Percentiles rank a stretch among this genome's conserved stretches.
Conservation (phyloP, 2,113 vertebrate genomes). For the Tachysurus fulvidraco region DNA sequence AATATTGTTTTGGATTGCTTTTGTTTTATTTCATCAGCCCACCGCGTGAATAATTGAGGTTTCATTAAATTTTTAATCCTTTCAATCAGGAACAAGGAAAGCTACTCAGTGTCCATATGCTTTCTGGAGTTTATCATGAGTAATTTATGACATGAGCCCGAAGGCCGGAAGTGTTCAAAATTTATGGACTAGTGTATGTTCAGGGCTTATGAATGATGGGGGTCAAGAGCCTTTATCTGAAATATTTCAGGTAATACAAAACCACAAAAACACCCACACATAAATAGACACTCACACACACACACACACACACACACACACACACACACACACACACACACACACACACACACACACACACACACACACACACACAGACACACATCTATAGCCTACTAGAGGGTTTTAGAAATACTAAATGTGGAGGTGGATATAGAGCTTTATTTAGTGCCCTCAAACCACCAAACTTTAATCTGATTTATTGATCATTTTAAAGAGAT, state of each 20-base stretch:
- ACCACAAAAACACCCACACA: constrained; percentile 21
- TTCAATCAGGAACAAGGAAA: constrained; percentile 69
- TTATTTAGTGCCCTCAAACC: constrained; percentile 48
- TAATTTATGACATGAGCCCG: constrained; percentile 69
- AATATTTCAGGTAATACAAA: constrained; percentile 24
- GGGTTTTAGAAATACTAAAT: constrained; percentile 28
- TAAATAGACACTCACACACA: constrained; percentile 8
- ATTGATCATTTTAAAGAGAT: constrained; percentile 58
- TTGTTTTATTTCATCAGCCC: constrained; percentile 55
- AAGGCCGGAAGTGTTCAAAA: constrained; percentile 37
- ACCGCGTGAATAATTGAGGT: constrained; percentile 65
- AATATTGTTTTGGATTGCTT: constrained; percentile 22
- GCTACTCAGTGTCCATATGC: constrained; percentile 63
- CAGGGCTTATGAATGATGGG: constrained; percentile 43
- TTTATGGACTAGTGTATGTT: constrained; percentile 33
- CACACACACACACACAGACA: background rate
- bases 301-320: background rate
- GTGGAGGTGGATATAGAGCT: constrained; percentile 41
- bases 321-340: background rate
- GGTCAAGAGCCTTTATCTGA: constrained; percentile 36
- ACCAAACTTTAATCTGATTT: constrained; percentile 56
- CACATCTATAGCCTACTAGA: constrained; percentile 8
- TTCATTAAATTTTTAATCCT: constrained; percentile 65
- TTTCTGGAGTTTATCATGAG: constrained; percentile 58
- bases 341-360: constrained; percentile 21